Base-by-base conservation (phyloP, 2,797 vertebrate genomes). In the Gallirallus australis region DNA sequence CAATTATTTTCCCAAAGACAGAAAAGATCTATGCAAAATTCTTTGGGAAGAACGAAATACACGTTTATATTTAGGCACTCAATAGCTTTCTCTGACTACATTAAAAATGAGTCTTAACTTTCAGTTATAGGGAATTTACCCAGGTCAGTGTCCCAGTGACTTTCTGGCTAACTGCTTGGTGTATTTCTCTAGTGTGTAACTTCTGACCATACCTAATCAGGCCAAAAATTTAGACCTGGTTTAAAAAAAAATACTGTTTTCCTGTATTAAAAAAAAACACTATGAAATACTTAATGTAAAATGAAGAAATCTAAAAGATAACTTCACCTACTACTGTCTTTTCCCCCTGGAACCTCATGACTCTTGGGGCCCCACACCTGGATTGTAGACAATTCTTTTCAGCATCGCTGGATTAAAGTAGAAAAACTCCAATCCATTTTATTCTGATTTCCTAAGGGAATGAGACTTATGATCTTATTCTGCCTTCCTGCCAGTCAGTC, bases 401-500 rank as follows among this genome's bases (percentile, higher is more conserved):
- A 71, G 1, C 9, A 7, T 15, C 16, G 4, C 30, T 82, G 57
- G 45, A 70, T 89, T 86, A 59, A 93, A 89, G 33, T 9, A 72
- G 25, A 57, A 80, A 33, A 7, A 1, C 21, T 69, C 18, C 11
- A 80, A 8, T 54, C 15, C 8, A 9, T 84, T 80, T 50, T 79
- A 31, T 71, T 82, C 50, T 79, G 16, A 20, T 82, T 92, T 93
- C 86, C 77, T 77, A 77, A 45, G 83, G 70, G 78, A 94, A 45
- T 37, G 23, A 92, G 70, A 70, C 16, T 79, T 89, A 30, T 2
- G 52, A 65, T 86, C 37, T 83, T 82, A 45, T 90, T 82, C 82
- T 93, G 24, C 21, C 63, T 78, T 45, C 33, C 72, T 94, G 86
- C 31, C 95, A 95, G 11, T 94, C 80, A 48, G 35, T 37, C 45